Evolutionary conservation across 2,113 vertebrate genomes (phyloP), one percentile per base, ranked within the genome.

Genomic region (Fregata magnificens): DNA sequence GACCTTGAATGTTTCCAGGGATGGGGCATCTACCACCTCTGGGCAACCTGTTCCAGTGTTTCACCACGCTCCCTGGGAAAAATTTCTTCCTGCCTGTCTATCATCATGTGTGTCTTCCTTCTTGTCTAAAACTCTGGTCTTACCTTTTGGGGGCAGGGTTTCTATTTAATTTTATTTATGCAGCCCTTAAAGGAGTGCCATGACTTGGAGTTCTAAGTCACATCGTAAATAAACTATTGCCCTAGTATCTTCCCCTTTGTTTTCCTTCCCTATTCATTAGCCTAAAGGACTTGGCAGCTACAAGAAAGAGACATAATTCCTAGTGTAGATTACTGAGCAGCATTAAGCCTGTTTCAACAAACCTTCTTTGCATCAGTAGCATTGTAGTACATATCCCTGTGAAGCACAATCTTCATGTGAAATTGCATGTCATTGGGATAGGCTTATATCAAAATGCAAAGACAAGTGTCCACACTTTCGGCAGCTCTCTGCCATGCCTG

Each of bases 261-360:
- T 98, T 98, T 93, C 82, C 78, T 96, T 95, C 77, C 32, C 16
- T 67, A 7, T 82, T 95, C 55, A 91, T 96, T 96, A 95, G 29
- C 79, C 94, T 53, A 87, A 89, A 93, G 82, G 81, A 65, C 77
- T 79, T 93, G 91, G 63, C 82, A 92, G 72, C 87, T 96, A 78
- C 89, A 92, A 97, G 91, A 93, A 55, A 87, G 40, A 36, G 44
- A 63, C 36, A 13, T 86, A 59, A 86, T 83, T 84, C 62, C 47
- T 79, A 26, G 1, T 24, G 45, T 78, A 44, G 20, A 28, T 44
- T 66, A 31, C 28, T 53, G 34, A n/a, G 29, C 61, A 88, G 28
- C 16, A 22, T 52, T 81, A 90, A 73, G 26, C 32, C 38, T 50
- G 25, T 53, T 88, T 86, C 36, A 62, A 8, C 45, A 88, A 61